phyloP scores from a whole-genome alignment of 2,797 vertebrate species.

The Oryzias dopingdopingensis region DNA sequence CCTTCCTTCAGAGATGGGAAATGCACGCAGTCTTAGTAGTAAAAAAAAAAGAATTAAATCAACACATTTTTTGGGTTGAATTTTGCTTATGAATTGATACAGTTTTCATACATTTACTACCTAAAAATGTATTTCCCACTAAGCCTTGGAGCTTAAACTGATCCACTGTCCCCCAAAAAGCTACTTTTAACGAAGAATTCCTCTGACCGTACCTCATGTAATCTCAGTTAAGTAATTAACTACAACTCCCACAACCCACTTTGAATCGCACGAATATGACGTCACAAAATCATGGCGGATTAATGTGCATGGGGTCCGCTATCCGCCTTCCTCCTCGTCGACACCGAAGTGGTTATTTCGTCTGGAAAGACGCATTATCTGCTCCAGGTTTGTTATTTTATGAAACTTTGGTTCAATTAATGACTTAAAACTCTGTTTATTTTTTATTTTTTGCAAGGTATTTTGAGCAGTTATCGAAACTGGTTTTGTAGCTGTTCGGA shows the following conservation, averaged over 20 bases:
- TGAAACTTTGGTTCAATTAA: accelerated
- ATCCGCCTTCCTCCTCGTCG: neutral
- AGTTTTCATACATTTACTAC: too few species aligned
- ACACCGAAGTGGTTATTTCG: conserved; percentile 11
- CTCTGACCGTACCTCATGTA: conserved; percentile 24
- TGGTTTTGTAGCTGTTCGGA: too few species aligned
- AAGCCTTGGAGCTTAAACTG: too few species aligned
- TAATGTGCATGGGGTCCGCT: conserved; percentile 20
- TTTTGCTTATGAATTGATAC: too few species aligned
- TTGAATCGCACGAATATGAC: neutral
- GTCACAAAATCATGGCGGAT: conserved; percentile 62
- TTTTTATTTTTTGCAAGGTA: neutral
- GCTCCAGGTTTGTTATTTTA: conserved; percentile 29
- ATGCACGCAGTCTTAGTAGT: too few species aligned
- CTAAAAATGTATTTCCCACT: too few species aligned
- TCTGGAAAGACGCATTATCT: neutral
- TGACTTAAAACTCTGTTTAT: neutral
- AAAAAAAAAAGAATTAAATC: too few species aligned
- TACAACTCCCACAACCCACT: conserved; percentile 62
- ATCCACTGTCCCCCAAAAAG: too few species aligned
- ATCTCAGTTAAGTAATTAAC: neutral
- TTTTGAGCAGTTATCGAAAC: neutral
- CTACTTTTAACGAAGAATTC: neutral
- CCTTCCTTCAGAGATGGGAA: too few species aligned
- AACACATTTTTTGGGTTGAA: too few species aligned